Conservation (phyloP, 2,888 invertebrate genomes). For the Chaetogeoica ovagalla region DNA sequence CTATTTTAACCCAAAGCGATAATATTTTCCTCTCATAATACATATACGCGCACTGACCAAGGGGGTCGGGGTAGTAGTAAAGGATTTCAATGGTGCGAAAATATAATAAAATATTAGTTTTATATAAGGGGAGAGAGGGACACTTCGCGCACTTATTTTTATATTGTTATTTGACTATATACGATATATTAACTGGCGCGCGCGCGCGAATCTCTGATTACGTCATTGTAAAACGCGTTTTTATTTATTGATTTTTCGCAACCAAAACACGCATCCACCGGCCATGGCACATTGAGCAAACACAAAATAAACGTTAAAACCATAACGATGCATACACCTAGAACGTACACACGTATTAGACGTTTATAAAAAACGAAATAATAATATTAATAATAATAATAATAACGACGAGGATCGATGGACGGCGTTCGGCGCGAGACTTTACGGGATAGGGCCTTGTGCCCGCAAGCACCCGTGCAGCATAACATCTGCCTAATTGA, state of each 20-base stretch:
- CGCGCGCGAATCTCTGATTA: slow-evolving; percentile 30
- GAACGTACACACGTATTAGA: not conserved
- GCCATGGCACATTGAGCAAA: slow-evolving; percentile 47
- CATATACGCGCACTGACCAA: not conserved
- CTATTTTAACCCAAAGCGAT: too few species aligned
- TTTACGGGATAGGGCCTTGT: slow-evolving; percentile 39
- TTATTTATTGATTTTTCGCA: not conserved
- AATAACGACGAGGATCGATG: not conserved
- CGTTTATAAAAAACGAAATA: slow-evolving; percentile 6
- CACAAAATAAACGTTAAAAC: slow-evolving; percentile 44
- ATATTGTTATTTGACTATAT: not conserved
- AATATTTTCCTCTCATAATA: too few species aligned
- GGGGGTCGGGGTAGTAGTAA: not conserved
- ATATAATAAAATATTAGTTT: too few species aligned
- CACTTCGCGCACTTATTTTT: too few species aligned
- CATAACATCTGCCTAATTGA: slow-evolving; percentile 52
- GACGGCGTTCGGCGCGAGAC: not conserved
- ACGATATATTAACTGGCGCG: not conserved
- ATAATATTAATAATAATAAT: not conserved
- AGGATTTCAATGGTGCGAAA: slow-evolving; percentile 31
- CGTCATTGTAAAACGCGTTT: slow-evolving; percentile 29
- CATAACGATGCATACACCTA: slow-evolving; percentile 20
- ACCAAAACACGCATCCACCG: slow-evolving; percentile 32
- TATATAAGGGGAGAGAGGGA: too few species aligned
- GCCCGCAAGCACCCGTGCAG: slow-evolving; percentile 43